Evolutionary conservation across 2,797 vertebrate species (phyloP), one percentile per base, ranked within the genome.

Genomic region (Anabacerthia variegaticeps): DNA sequence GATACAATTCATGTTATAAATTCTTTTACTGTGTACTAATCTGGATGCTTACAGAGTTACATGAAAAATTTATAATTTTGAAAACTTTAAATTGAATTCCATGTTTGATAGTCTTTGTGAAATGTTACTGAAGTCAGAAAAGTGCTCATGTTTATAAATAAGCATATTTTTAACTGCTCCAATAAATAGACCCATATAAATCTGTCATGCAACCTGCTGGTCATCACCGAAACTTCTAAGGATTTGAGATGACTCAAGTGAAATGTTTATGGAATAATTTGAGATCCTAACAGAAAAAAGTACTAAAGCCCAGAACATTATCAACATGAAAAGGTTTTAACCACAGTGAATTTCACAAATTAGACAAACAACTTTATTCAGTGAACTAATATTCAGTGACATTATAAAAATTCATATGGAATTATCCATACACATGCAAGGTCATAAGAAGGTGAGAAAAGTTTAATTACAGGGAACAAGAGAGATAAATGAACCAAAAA

Each of bases 211-310:
- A 59, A 22, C 1, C 2, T 61, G 22, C 8, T 39, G 49, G 26
- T 59, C 49, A 59, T 43, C 28, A 54, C 21, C 24, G 44, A 66
- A 86, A 52, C 24, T 75, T 68, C 26, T 41, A n/a, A 85, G 30
- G 58, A 84, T 88, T 76, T 75, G 19, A 51, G 24, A 52, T n/a
- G 28, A 65, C 44, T 69, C 74, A 7, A 51, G 58, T 12, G 67
- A 78, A 93, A 92, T 52, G 61, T 89, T 85, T 91, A 67, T 72
- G 82, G 91, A 89, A 63, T 46, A 37, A 78, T 95, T 95, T 95
- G 77, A 97, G 55, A 85, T 86, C 82, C 82, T 90, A 88, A 73
- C 39, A 89, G 46, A 77, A 43, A 93, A 92, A 78, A 86, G n/a
- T 73, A 71, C 16, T 83, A 36, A 96, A 85, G 41, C 83, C 75